Conservation (phyloP, 2,888 invertebrate species). For the Oegoconia quadripuncta region DNA sequence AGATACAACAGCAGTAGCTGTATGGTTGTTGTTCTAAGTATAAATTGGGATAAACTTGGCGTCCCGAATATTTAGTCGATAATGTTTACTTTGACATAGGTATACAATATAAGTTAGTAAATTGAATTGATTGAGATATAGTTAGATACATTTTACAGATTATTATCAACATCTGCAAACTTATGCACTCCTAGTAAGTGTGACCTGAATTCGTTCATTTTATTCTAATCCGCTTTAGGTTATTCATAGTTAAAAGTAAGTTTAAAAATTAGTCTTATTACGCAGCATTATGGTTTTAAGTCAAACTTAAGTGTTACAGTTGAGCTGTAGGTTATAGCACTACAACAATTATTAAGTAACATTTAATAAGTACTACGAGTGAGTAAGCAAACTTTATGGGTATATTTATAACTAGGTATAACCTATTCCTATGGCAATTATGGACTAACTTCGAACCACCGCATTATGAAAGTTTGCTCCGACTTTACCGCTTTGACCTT, state of each 20-base stretch:
- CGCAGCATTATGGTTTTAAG: too few relatives aligned
- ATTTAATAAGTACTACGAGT: background rate
- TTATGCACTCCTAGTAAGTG: too few relatives aligned
- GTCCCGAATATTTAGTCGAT: constrained; percentile 7
- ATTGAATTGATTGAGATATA: too few relatives aligned
- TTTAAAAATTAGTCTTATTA: too few relatives aligned
- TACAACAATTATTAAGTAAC: too few relatives aligned
- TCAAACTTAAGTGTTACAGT: too few relatives aligned
- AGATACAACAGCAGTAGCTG: background rate
- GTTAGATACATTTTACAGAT: too few relatives aligned
- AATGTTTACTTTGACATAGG: constrained; percentile 5
- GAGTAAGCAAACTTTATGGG: background rate
- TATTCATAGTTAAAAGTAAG: too few relatives aligned
- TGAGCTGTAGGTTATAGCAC: too few relatives aligned
- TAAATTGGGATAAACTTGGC: constrained; percentile 12
- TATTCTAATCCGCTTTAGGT: too few relatives aligned
- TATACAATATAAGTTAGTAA: background rate
- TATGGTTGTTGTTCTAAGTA: constrained; percentile 11
- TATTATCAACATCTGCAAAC: too few relatives aligned
- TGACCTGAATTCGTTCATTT: too few relatives aligned
- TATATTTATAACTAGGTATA: background rate
- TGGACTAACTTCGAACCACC: constrained; percentile 9
- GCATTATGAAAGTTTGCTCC: constrained; percentile 13
- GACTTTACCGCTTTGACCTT: constrained; percentile 26
- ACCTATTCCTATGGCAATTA: constrained; percentile 10